phyloP scores from a whole-genome alignment of 2,113 vertebrate genomes.

The Crotophaga sulcirostris region DNA sequence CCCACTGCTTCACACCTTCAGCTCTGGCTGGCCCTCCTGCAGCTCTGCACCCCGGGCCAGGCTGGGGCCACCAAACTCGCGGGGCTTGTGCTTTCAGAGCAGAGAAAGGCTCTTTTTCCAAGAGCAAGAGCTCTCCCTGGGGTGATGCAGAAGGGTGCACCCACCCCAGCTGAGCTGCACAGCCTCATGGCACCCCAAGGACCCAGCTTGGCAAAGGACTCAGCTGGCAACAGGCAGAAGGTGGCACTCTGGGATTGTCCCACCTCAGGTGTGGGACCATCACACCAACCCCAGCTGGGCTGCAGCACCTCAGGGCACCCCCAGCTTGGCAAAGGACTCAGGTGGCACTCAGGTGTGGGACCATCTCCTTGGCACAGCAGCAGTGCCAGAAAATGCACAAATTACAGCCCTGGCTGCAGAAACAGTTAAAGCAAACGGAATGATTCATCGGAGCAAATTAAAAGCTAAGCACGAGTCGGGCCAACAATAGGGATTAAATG shows the following conservation, averaged over 20 bases:
- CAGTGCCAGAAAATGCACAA: not conserved
- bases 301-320: not conserved
- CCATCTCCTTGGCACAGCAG: too few species aligned
- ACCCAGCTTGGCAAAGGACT: too few species aligned
- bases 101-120: not conserved
- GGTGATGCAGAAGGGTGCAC: not conserved
- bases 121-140: not conserved
- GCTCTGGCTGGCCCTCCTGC: not conserved
- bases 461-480: not conserved
- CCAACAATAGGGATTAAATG: not conserved
- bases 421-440: not conserved
- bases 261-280: not conserved
- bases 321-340: too few species aligned
- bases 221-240: not conserved
- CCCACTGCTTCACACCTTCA: too few species aligned
- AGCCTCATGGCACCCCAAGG: not conserved
- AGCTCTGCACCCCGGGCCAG: too few species aligned
- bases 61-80: not conserved
- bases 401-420: not conserved
- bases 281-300: too few species aligned
- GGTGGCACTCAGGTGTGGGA: not conserved
- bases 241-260: not conserved
- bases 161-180: too few species aligned
- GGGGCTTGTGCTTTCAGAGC: not conserved
- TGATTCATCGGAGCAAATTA: not conserved